phyloP scores from a whole-genome alignment of 1,140 invertebrate species.

The Macrobrachium rosenbergii region DNA sequence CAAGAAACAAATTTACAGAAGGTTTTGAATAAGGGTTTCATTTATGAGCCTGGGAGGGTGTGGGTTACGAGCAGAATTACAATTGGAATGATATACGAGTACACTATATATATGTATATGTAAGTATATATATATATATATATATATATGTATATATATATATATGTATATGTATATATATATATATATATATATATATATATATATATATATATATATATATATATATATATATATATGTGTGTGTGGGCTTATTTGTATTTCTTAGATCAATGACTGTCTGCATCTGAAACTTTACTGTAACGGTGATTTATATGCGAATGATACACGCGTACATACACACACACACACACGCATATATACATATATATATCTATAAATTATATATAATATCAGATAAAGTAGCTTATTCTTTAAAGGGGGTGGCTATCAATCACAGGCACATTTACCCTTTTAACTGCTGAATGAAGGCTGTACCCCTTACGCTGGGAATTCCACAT shows the following conservation, averaged over 20 bases:
- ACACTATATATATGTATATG: background rate
- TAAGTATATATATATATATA: constrained; percentile 4
- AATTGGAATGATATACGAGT: background rate
- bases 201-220: background rate
- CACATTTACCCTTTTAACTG: too few relatives aligned
- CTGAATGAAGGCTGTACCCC: too few relatives aligned
- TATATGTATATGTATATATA: background rate
- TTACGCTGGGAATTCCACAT: too few relatives aligned
- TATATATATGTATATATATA: background rate
- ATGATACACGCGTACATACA: background rate
- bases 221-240: background rate
- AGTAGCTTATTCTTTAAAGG: too few relatives aligned
- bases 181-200: background rate
- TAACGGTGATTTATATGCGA: too few relatives aligned
- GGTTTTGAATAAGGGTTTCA: background rate
- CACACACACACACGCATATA: background rate
- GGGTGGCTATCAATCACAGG: too few relatives aligned
- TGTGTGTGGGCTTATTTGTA: too few relatives aligned
- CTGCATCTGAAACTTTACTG: too few relatives aligned
- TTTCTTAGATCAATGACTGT: too few relatives aligned
- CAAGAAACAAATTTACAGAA: too few relatives aligned
- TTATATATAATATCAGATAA: background rate
- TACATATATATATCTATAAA: background rate
- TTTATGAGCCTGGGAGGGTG: background rate
- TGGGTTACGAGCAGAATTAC: background rate